phyloP scores from a whole-genome alignment of 2,113 vertebrate genomes.

The Silurus asotus region DNA sequence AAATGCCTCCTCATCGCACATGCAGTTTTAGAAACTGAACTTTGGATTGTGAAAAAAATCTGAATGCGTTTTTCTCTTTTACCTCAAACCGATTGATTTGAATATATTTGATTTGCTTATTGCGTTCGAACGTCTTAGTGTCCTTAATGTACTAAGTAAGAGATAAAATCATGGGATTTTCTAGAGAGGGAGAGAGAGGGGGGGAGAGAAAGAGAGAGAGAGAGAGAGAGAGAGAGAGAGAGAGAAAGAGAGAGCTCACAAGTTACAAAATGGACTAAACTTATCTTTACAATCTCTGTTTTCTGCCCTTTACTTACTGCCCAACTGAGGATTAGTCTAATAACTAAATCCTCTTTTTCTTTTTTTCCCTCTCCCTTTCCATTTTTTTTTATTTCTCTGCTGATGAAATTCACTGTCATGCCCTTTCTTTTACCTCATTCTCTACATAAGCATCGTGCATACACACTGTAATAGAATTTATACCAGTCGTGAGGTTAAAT shows the following conservation, averaged over 20 bases:
- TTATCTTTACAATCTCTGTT: slow-evolving; percentile 44
- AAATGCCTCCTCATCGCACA: neutral
- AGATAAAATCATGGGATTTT: slow-evolving; percentile 19
- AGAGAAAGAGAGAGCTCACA: neutral
- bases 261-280: slow-evolving; percentile 27
- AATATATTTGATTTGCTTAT: neutral
- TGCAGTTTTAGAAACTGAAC: neutral
- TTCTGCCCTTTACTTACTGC: slow-evolving; percentile 64
- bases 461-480: neutral
- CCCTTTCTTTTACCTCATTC: neutral
- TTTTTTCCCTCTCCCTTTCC: neutral
- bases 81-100: neutral
- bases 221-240: neutral
- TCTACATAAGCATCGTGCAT: neutral
- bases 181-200: neutral
- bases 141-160: neutral
- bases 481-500: neutral
- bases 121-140: neutral
- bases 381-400: neutral
- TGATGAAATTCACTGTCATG: slow-evolving; percentile 28
- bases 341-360: slow-evolving; percentile 53
- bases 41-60: neutral
- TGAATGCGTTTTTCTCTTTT: neutral
- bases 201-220: neutral
- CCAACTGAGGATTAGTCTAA: slow-evolving; percentile 57